Base-by-base conservation (phyloP, 1,140 invertebrate species). In the Sycobia sp. region DNA sequence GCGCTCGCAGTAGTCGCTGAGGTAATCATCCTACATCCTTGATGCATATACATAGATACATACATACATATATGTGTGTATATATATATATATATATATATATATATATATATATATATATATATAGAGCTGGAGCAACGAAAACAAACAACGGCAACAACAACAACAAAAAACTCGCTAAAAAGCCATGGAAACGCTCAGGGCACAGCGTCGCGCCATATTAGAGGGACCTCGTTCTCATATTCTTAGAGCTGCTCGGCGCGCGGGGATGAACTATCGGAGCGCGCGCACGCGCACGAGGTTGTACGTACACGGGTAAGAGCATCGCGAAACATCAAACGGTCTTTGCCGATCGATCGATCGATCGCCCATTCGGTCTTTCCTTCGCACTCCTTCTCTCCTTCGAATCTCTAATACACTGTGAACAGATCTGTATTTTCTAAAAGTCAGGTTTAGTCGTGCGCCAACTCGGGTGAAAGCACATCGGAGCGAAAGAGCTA, bases 391-490 rank as follows among this genome's bases (percentile, higher is more conserved):
- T 47, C 14, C 1, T n/a, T 22, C 50, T 55, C 18, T 32, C 4
- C 11, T 11, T 8, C 3, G 29, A 32, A 32, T 32, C n/a, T n/a
- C n/a, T n/a, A n/a, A n/a, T n/a, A n/a, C n/a, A n/a, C n/a, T 9
- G 44, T n/a, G 11, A 49, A 44, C 10, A 47, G 50, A 59, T 47
- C 27, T 49, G 59, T 39, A 20, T 27, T 55, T 49, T 38, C 27
- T 59, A 20, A 20, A 54, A 44, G 38, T 29, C 44, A 36, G 16
- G 25, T 55, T 54, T 32, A 36, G 41, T 58, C 65, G 60, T 59
- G 53, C 57, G 64, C 67, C 57, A 66, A 67, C 66, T 64, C 57
- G 54, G 65, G 70, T 70, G 66, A 72, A 74, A 32, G 29, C 29
- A 32, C 29, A 32, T 11, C 29, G 5, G 29, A 32, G 29, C 29